Evolutionary conservation across 2,888 invertebrate species (phyloP).

Genomic region (Congeria kusceri): DNA sequence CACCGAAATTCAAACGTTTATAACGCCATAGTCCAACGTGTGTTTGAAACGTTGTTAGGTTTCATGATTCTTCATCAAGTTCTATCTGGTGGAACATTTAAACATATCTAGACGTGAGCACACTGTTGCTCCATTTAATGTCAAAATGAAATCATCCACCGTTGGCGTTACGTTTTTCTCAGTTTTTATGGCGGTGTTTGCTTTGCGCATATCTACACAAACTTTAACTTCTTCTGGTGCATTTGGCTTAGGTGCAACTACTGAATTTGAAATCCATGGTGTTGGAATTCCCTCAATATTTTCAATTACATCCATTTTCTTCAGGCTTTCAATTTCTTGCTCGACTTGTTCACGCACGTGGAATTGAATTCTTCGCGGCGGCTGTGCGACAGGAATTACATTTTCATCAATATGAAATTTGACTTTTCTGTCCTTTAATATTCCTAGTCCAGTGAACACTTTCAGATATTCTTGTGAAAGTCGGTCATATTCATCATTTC

Average conservation of each 20-base stretch:
- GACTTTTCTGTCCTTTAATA: conserved; percentile 40
- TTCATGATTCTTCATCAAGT: conserved; percentile 51
- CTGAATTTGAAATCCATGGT: conserved; percentile 69
- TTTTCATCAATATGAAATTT: conserved; percentile 55
- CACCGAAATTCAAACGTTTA: conserved; percentile 34
- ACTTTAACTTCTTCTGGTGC: conserved; percentile 52
- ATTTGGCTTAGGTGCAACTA: conserved; percentile 66
- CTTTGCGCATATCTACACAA: conserved; percentile 65
- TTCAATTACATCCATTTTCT: conserved; percentile 63
- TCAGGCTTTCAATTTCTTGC: conserved; percentile 60
- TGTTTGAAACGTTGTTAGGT: conserved; percentile 61
- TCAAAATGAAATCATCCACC: conserved; percentile 54
- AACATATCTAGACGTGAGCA: conserved; percentile 59
- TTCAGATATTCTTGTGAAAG: too few relatives aligned
- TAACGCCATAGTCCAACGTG: conserved; percentile 49
- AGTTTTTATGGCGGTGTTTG: conserved; percentile 47
- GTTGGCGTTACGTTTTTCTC: conserved; percentile 47
- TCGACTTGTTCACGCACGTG: conserved; percentile 61
- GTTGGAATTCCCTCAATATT: too few relatives aligned
- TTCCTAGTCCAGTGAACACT: conserved; percentile 40
- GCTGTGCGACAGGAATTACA: conserved; percentile 55
- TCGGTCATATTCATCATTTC: too few relatives aligned
- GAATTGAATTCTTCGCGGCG: conserved; percentile 63
- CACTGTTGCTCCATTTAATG: conserved; percentile 59
- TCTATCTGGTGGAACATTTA: conserved; percentile 65